Conservation (phyloP, 2,113 vertebrate genomes). For the Thinocorus orbignyianus region DNA sequence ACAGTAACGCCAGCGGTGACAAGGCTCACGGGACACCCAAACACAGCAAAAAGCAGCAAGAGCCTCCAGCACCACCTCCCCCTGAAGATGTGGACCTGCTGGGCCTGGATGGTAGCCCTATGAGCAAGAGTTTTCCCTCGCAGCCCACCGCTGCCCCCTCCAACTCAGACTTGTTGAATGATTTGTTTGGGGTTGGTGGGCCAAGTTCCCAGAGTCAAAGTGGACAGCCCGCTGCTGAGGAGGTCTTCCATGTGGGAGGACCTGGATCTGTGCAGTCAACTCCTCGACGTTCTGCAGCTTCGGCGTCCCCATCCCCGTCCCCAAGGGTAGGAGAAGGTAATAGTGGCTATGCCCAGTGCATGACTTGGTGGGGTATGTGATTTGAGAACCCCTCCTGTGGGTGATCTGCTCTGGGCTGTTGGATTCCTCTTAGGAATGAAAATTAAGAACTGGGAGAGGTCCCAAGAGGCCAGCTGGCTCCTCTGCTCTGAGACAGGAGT, state of each 20-base stretch:
- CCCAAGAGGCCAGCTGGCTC: background rate
- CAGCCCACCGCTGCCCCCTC: constrained; percentile 76
- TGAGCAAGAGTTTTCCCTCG: constrained; percentile 71
- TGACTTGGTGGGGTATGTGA: background rate
- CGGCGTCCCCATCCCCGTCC: constrained; percentile 85
- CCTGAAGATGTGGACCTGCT: constrained; percentile 91
- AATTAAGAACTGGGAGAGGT: background rate
- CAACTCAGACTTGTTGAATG: constrained; percentile 89
- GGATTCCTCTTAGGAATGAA: background rate
- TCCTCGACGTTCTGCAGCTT: constrained; percentile 82
- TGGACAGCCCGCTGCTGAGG: constrained; percentile 70
- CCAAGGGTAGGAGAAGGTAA: constrained; percentile 83
- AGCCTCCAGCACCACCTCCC: constrained; percentile 58
- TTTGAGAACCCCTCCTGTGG: background rate
- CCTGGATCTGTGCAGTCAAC: constrained; percentile 89
- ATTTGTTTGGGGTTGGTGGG: constrained; percentile 84
- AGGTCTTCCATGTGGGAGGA: constrained; percentile 73
- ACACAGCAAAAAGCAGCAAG: constrained; percentile 75
- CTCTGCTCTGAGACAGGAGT: background rate
- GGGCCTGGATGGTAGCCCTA: constrained; percentile 82
- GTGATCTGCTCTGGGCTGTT: background rate
- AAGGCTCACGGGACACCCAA: constrained; percentile 74
- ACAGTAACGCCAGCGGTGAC: constrained; percentile 82
- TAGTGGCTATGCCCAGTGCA: background rate
- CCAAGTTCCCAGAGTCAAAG: constrained; percentile 50